Percentiles rank a stretch among this genome's conserved stretches.
Conservation (phyloP, 2,888 invertebrate genomes). For the Coenonympha glycerion region DNA sequence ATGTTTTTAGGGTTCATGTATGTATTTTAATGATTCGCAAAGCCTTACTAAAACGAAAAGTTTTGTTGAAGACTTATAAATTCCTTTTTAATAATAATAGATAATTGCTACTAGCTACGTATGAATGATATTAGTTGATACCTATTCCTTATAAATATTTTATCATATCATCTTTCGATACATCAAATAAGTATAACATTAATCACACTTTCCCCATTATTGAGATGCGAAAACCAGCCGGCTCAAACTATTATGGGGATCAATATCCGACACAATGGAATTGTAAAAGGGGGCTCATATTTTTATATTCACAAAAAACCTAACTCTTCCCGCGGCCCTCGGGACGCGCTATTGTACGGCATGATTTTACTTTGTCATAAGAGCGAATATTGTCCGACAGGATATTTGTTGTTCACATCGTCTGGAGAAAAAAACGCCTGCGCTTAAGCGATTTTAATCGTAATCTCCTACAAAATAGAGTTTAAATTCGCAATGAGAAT, state of each 20-base stretch:
- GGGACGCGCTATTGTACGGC: constrained; percentile 35
- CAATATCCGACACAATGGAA: constrained; percentile 73
- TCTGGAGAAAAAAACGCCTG: constrained; percentile 48
- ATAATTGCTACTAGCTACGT: no score
- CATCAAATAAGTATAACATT: constrained; percentile 17
- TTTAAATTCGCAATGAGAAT: constrained; percentile 35
- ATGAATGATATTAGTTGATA: no score
- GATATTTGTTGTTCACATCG: constrained; percentile 58
- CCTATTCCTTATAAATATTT: background rate
- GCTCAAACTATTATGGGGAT: constrained; percentile 72
- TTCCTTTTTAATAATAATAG: no score
- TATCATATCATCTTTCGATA: background rate
- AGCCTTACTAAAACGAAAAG: no score
- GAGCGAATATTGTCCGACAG: constrained; percentile 50
- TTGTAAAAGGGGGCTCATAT: constrained; percentile 75
- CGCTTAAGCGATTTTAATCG: constrained; percentile 32
- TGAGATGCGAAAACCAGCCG: constrained; percentile 63
- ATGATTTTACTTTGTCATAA: constrained; percentile 43
- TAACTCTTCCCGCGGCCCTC: constrained; percentile 66
- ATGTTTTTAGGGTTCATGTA: no score
- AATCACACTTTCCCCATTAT: constrained; percentile 49
- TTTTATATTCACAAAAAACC: constrained; percentile 73
- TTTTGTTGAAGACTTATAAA: no score
- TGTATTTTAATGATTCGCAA: no score
- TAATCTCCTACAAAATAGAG: constrained; percentile 37